Evolutionary conservation across 2,797 vertebrate species (phyloP), one percentile per base, ranked within the genome.

Genomic region (Lophius americanus): DNA sequence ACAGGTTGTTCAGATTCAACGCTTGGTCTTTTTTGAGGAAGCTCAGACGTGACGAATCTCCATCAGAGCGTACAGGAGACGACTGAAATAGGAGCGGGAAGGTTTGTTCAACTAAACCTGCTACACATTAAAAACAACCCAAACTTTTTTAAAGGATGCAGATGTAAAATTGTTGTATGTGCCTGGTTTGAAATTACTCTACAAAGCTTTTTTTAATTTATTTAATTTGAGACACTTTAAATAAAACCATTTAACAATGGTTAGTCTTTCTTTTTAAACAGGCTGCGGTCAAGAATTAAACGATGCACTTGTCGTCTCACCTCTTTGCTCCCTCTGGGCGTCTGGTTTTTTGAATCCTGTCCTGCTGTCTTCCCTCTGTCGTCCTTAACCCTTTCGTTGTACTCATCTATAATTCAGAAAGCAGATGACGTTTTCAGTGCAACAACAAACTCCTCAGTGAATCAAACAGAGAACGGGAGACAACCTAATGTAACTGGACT

Each of bases 311-410:
- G 23, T 23, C 48, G 59, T 46, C 93, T 93, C 84, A 99, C 97
- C 96, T 98, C 96, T 93, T 94, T 96, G 90, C 94, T 92, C 85
- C 93, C 93, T 92, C 93, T 94, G 84, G 91, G 89, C 10, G 87
- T 89, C 74, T 94, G 96, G 51, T 92, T 91, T 0, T 86, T 95
- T 32, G 0, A 23, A 56, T 83, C 75, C 85, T 23, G 88, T 81
- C 79, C 92, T 74, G 61, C 91, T 88, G 60, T 6, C n/a, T 14
- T 85, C 78, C 44, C 89, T 76, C 10, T 76, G 9, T 94, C 94
- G 4, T 77, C 88, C 52, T 91, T 95, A 46, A 92, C 73, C 84
- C 91, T 94, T 73, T 95, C 94, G 49, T 89, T 92, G 64, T 90
- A 86, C 32, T 95, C 94, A 11, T 90, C 95, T 96, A 89, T 81